These are phyloP conservation scores for Leptatherina wallacei DNA, from an alignment of 2,797 vertebrate species.

Conservation along the genomic window DNA sequence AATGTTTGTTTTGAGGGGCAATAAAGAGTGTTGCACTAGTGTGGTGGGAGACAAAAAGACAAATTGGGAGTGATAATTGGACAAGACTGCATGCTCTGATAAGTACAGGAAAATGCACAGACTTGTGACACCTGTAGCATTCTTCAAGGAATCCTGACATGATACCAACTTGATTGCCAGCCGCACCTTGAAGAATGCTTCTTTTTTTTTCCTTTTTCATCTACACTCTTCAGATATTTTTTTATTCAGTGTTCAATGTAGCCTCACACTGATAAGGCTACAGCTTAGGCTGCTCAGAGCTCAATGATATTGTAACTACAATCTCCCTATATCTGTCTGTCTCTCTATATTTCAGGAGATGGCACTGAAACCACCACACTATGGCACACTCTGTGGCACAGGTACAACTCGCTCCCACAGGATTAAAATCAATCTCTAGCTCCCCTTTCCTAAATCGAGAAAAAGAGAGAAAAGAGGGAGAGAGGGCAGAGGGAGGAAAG, in stretches of 20 bases:
- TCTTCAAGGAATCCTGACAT: constrained; percentile 87
- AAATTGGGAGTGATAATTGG: constrained; percentile 81
- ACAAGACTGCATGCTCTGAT: constrained; percentile 84
- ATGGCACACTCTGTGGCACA: constrained; percentile 92
- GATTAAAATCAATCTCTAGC: constrained; percentile 93
- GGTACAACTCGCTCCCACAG: constrained; percentile 90
- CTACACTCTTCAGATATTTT: constrained; percentile 65
- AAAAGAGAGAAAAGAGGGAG: constrained; percentile 53
- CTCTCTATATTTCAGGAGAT: constrained; percentile 92
- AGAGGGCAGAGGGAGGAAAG: constrained; percentile 77
- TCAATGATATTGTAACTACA: constrained; percentile 88
- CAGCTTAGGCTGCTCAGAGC: constrained; percentile 84
- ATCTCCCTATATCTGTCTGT: constrained; percentile 92
- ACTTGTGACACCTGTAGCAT: constrained; percentile 81
- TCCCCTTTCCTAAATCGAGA: constrained; percentile 83
- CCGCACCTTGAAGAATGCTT: constrained; percentile 86
- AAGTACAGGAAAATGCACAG: constrained; percentile 83
- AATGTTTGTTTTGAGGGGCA: constrained; percentile 70
- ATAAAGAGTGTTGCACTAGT: constrained; percentile 83
- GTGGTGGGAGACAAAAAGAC: constrained; percentile 83
- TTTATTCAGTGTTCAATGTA: constrained; percentile 75
- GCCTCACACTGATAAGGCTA: constrained; percentile 81
- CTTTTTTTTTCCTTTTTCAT: constrained; percentile 41
- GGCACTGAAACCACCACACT: constrained; percentile 91
- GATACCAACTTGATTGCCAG: constrained; percentile 77